Base-by-base conservation (phyloP, 1,140 invertebrate genomes). In the Drosophila tsacasi region DNA sequence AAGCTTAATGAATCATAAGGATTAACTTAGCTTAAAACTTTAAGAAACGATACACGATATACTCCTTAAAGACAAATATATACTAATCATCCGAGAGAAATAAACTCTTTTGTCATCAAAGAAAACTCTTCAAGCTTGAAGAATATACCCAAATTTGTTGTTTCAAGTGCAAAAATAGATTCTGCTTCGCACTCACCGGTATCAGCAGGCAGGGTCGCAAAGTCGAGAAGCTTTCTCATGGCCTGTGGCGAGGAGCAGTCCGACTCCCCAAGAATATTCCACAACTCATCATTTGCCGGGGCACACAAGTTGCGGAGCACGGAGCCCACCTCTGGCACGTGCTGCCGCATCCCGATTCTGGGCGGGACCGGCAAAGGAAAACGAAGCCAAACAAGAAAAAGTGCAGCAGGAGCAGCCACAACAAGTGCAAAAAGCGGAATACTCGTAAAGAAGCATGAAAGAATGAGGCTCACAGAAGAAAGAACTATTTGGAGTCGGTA, bases 401-500 rank as follows among this genome's bases (percentile, higher is more conserved):
- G 65, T 76, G 55, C 39, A 55, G 54, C 52, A 50, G 44, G 21
- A 47, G 21, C 47, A 62, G 46, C 61, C 59, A 63, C 65, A 79
- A 61, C 40, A 87, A 79, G 60, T 65, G 75, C 44, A 79, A 76
- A 27, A 71, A 76, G 46, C 72, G 58, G 37, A 66, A 73, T 59
- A 65, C 54, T 47, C 67, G 78, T 60, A 81, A 81, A 75, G 69
- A 69, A 68, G 59, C 47, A 83, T 59, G 69, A 78, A 81, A 73
- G 74, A 76, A 90, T 79, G 74, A 80, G 74, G 63, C 66, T 55
- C 61, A 79, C 61, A 72, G 44, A 57, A 49, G 61, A 65, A 82
- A 85, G 79, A 69, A 77, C 49, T 89, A 84, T 87, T 89, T 89
- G 77, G 85, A 90, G 85, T 79, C 79, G 59, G 85, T 82, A 85